Evolutionary conservation across 1,140 invertebrate genomes (phyloP), one percentile per base, ranked within the genome.

Genomic region (Ooceraea biroi): DNA sequence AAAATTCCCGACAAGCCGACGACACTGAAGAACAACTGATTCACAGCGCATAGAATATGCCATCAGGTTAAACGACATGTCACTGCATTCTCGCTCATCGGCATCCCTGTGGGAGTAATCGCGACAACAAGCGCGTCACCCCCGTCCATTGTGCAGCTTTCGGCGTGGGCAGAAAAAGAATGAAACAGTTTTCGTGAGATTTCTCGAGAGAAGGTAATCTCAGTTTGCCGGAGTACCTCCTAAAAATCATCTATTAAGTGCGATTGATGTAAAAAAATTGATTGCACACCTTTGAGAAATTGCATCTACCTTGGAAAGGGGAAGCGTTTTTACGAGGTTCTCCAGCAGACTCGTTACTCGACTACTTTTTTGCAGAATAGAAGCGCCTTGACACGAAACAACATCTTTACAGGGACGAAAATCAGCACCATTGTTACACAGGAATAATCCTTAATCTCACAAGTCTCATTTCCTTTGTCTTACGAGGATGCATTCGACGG

Each of bases 301-400:
- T 36, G n/a, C 19, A 30, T 55, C 41, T 22, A 22, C 10, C 30
- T 52, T 11, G 11, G 12, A 5, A 22, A 57, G n/a, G 58, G 10
- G 60, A 14, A 19, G 3, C 41, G 36, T 17, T 14, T 66, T 78
- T 55, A 78, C 52, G 25, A 71, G 36, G 3, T 57, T 11, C 65
- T 80, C 50, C 76, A 50, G 65, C 76, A 50, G 44, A 58, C 76
- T 27, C 41, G 50, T 46, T 57, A 50, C 10, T 69, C 36, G n/a
- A 44, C 30, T 52, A 52, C 17, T 46, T 30, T 41, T 61, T 87
- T 66, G 84, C 71, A 65, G 88, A 80, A 88, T 86, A 88, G 61
- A 88, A 88, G 83, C 87, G 73, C 83, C 82, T 82, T 66, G 73
- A 87, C 74, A 87, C 65, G 76, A 88, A 88, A 86, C 87, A 73